phyloP scores from a whole-genome alignment of 1,140 invertebrate species.

The Drosophila arawakana region DNA sequence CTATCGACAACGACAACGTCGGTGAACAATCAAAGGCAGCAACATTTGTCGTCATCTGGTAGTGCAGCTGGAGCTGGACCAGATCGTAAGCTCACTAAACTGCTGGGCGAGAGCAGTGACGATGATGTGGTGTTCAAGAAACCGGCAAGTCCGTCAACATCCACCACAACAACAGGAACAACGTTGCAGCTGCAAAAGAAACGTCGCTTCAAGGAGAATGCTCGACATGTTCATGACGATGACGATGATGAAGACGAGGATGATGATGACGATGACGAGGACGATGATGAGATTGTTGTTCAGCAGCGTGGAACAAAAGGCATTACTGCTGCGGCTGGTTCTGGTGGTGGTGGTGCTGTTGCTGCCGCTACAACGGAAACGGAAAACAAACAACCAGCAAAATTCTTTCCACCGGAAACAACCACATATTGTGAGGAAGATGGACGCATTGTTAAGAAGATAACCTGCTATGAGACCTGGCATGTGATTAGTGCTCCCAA shows the following conservation, averaged over 20 bases:
- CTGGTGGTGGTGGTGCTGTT: neutral
- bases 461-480: constrained; percentile 84
- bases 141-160: constrained; percentile 43
- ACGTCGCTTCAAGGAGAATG: constrained; percentile 32
- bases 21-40: constrained; percentile 42
- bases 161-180: constrained; percentile 16
- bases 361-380: neutral
- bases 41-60: neutral
- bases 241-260: constrained; percentile 4
- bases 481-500: constrained; percentile 74
- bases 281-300: too few relatives aligned
- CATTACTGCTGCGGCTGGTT: neutral
- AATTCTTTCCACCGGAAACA: constrained; percentile 75
- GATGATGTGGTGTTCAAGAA: constrained; percentile 62
- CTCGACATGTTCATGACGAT: neutral
- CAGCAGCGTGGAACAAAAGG: too few relatives aligned
- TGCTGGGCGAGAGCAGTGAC: constrained; percentile 49
- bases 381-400: constrained; percentile 20
- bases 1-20: constrained; percentile 55
- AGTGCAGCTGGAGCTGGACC: neutral
- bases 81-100: constrained; percentile 57
- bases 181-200: constrained; percentile 18
- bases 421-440: constrained; percentile 74
- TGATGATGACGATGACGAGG: neutral
- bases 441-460: constrained; percentile 82